Evolutionary conservation across 92 coral and sea anemone species (phyloP), one percentile per base, ranked within the genome.

Genomic region (Epizoanthus ramosus): DNA sequence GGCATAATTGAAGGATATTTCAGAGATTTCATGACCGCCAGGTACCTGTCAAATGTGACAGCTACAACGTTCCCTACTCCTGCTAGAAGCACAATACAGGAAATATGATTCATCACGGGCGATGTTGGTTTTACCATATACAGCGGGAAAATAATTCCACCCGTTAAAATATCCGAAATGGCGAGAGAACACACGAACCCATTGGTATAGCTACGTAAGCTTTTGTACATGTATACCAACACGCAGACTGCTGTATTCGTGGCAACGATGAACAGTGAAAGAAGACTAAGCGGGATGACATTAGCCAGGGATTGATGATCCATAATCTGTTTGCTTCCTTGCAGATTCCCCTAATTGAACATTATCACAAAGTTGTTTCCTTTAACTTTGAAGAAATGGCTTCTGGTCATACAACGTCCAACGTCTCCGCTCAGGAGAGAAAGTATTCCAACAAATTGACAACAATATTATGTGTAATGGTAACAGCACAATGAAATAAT

Each of bases 21-120:
- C 31, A 92, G 70, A 16, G 96, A 93, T 5, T 71, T 91, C 66
- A 84, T 73, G 12, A 92, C 85, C 8, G 96, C 96, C 33, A 90
- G 35, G 69, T 87, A 92, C 18, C 96, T 88, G 72, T 92, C 96
- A 68, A 87, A 92, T 8, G 96, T 92, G 12, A 92, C 96, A 1
- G 96, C 87, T 4, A 89, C 83, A 12, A 92, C 89, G 64, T 92
- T 92, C 12, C 92, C 93, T 35, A 90, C 97, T 15, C 97, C 97
- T 25, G 92, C 83, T 6, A 87, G 83, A 10, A 92, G 86, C 22
- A 92, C 89, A 21, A 90, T 79, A 0, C 86, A 91, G 3, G 90
- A 91, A 31, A 92, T 24, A 64, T 92, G 89, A 2, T 91, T 81
- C 31, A 88, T 83, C 17, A 87, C 54, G 18, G 71, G 75, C 16